Evolutionary conservation across 2,888 invertebrate genomes (phyloP).

Genomic region (Acrocera orbiculus): DNA sequence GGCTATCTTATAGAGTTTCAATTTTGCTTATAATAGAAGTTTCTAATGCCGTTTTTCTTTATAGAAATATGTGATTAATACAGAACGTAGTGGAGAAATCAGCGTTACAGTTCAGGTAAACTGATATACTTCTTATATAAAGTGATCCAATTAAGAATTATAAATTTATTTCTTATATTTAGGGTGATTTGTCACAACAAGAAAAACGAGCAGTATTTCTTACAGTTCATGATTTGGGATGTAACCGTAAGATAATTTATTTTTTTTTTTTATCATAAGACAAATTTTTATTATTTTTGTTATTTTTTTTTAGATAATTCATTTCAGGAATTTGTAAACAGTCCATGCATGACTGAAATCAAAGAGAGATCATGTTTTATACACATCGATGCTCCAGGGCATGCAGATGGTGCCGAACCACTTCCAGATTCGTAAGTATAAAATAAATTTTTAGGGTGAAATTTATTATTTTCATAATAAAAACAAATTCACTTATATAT

Average conservation of each 20-base stretch:
- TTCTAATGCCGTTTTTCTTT: conserved; percentile 25
- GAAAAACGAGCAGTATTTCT: conserved; percentile 69
- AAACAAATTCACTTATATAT: neutral
- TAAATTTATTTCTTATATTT: conserved; percentile 17
- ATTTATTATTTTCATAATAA: neutral
- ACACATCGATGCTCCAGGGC: conserved; percentile 72
- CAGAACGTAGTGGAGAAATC: conserved; percentile 54
- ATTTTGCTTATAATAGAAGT: neutral
- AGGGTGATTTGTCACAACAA: conserved; percentile 66
- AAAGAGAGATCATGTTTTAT: conserved; percentile 72
- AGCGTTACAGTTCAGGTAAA: conserved; percentile 60
- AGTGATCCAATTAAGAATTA: conserved; percentile 5
- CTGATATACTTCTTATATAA: neutral
- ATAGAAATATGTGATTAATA: conserved; percentile 58
- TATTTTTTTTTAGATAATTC: conserved; percentile 45
- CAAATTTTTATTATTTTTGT: conserved; percentile 5
- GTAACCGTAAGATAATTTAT: conserved; percentile 45
- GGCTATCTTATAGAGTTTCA: conserved; percentile 3
- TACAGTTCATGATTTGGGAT: conserved; percentile 78
- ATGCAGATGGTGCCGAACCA: conserved; percentile 64
- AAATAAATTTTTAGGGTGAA: neutral
- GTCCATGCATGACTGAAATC: conserved; percentile 68
- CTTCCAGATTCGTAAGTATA: conserved; percentile 51
- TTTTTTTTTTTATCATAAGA: neutral
- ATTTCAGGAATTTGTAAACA: conserved; percentile 65